Conservation (phyloP, 2,113 vertebrate species). For the Neolamprologus sp. region DNA sequence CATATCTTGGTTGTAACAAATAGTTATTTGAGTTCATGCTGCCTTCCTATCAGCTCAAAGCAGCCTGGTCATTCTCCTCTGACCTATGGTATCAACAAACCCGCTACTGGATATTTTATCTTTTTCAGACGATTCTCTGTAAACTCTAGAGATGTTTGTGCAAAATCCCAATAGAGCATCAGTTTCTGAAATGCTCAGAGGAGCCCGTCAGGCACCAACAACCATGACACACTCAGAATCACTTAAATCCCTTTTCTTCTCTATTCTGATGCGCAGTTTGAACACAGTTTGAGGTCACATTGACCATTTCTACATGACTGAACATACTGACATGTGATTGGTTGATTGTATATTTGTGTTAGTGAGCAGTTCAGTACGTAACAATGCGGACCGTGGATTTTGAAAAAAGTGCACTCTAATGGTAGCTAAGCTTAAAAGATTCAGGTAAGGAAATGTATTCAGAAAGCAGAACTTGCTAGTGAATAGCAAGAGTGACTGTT, state of each 20-base stretch:
- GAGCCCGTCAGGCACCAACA: neutral
- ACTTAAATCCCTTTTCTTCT: neutral
- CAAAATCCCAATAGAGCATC: neutral
- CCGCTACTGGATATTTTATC: neutral
- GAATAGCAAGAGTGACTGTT: neutral
- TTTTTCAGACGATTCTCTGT: neutral
- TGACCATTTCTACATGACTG: neutral
- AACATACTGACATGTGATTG: neutral
- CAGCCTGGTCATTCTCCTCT: neutral
- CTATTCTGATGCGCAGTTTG: neutral
- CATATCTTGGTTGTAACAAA: neutral
- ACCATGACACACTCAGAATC: neutral
- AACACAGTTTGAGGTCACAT: neutral
- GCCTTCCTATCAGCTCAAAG: neutral
- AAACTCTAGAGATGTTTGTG: neutral
- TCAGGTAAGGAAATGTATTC: neutral
- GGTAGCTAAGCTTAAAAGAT: neutral
- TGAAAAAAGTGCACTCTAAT: neutral
- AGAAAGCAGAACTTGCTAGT: neutral
- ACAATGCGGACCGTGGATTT: neutral
- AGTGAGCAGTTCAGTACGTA: neutral
- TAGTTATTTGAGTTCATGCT: neutral
- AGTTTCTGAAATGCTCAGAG: neutral
- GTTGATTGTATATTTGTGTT: neutral
- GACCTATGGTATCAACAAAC: neutral